Evolutionary conservation across 2,888 invertebrate genomes (phyloP).

Genomic region (Philonicus albiceps): DNA sequence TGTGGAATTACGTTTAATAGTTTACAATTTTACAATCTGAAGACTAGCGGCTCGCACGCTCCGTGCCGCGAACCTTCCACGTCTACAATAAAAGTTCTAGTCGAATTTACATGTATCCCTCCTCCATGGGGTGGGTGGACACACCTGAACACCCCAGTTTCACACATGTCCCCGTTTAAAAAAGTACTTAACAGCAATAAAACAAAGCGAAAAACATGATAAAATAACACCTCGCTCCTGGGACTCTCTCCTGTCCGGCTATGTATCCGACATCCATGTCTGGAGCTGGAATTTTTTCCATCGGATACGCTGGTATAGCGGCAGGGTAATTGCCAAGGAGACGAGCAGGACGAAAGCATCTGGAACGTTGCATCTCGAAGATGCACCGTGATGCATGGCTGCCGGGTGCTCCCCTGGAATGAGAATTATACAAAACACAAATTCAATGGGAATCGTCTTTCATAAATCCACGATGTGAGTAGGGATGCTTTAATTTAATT

Average conservation of each 20-base stretch:
- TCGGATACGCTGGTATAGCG: slow-evolving; percentile 53
- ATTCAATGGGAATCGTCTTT: background rate
- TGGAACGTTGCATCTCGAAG: slow-evolving; percentile 55
- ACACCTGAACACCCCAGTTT: background rate
- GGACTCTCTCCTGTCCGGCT: slow-evolving; percentile 18
- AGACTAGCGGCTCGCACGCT: background rate
- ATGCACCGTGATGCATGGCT: slow-evolving; percentile 80
- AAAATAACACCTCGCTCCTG: background rate
- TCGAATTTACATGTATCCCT: background rate
- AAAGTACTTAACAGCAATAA: slow-evolving; percentile 20
- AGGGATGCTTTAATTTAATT: slow-evolving; percentile 34
- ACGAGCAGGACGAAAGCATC: slow-evolving; percentile 53
- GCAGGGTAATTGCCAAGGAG: slow-evolving; percentile 54
- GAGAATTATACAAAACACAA: background rate
- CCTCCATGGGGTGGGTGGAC: background rate
- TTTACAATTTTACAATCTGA: slow-evolving; percentile 37
- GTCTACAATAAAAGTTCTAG: slow-evolving; percentile 8
- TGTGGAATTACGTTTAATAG: slow-evolving; percentile 13
- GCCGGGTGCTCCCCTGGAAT: slow-evolving; percentile 82
- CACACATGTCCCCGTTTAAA: background rate
- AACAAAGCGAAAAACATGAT: background rate
- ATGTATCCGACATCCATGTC: slow-evolving; percentile 43
- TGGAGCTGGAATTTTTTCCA: slow-evolving; percentile 48
- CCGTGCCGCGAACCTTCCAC: background rate
- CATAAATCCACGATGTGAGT: slow-evolving; percentile 18